These are phyloP conservation scores for Tetropium fuscum DNA, from an alignment of 2,888 invertebrate genomes.

Conservation along the genomic window DNA sequence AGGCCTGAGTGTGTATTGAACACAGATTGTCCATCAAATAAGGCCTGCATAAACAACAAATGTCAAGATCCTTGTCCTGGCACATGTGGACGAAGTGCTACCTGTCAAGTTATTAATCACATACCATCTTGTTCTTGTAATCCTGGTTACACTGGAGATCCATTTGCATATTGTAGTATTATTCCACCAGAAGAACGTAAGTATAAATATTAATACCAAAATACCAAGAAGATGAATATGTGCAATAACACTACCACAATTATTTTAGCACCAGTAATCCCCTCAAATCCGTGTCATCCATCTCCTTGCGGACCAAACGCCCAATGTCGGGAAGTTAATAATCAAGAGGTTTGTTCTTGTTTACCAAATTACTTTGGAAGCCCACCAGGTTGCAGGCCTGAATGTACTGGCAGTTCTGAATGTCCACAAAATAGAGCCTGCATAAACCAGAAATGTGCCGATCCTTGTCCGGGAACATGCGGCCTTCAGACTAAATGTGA, in stretches of 20 bases:
- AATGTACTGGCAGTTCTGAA: slow-evolving; percentile 86
- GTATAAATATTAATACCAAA: slow-evolving; percentile 10
- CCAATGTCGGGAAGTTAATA: slow-evolving; percentile 78
- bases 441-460: slow-evolving; percentile 83
- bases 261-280: slow-evolving; percentile 24
- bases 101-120: slow-evolving; percentile 76
- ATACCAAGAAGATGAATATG: no score
- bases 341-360: slow-evolving; percentile 83
- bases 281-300: slow-evolving; percentile 76
- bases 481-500: slow-evolving; percentile 82
- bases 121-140: slow-evolving; percentile 73
- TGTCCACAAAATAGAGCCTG: slow-evolving; percentile 85
- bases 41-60: slow-evolving; percentile 75
- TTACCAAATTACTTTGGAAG: slow-evolving; percentile 78
- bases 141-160: slow-evolving; percentile 74
- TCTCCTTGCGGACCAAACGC: slow-evolving; percentile 87
- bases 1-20: slow-evolving; percentile 75
- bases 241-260: neutral
- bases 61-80: slow-evolving; percentile 75
- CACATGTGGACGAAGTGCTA: slow-evolving; percentile 74
- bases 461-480: slow-evolving; percentile 86
- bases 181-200: slow-evolving; percentile 54
- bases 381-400: slow-evolving; percentile 86
- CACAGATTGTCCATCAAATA: slow-evolving; percentile 75
- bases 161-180: slow-evolving; percentile 67